Base-by-base conservation (phyloP, 2,797 vertebrate genomes). In the Bovichtus diacanthus region DNA sequence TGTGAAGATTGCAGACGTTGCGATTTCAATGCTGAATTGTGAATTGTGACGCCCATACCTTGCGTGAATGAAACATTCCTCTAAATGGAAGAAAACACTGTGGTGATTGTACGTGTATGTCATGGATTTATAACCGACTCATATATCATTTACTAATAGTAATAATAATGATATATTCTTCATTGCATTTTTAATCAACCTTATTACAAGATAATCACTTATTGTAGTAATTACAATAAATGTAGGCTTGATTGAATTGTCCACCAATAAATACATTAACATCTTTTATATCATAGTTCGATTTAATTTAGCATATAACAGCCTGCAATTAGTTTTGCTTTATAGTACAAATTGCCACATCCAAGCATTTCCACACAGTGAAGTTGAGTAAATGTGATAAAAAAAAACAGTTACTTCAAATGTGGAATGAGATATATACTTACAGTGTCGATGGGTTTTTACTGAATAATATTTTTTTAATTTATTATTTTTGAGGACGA, bases 401-500 rank as follows among this genome's bases (percentile, higher is more conserved):
- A 46, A n/a, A 63, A 1, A 25, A 36, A 10, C n/a, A n/a, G n/a
- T n/a, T 5, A 36, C 9, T 25, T 55, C n/a, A 29, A 66, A 56
- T 47, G 38, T 36, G 27, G 9, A 59, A 46, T 58, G n/a, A 19
- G 4, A 71, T 55, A 49, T 43, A 15, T 19, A 7, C 15, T 67
- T 16, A 36, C 1, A 39, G 46, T 46, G 21, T 2, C 6, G 3
- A 5, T 36, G 47, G 3, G 38, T 53, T 36, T 46, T 6, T 0
- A 10, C 11, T 10, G 6, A 19, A 49, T 41, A 21, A 21, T n/a
- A 25, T 31, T 1, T 54, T 62, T 27, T 50, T 15, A 5, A 53
- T 49, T 6, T 9, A 50, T 49, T 51, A 58, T 73, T 62, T 59
- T 27, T 3, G 70, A 46, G 9, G 74, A 69, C 39, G 39, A 27